Percentiles rank a stretch among this genome's conserved stretches.
These are phyloP conservation scores for Heliconius eleuchia DNA, from an alignment of 1,140 invertebrate genomes.

Conservation along the genomic window DNA sequence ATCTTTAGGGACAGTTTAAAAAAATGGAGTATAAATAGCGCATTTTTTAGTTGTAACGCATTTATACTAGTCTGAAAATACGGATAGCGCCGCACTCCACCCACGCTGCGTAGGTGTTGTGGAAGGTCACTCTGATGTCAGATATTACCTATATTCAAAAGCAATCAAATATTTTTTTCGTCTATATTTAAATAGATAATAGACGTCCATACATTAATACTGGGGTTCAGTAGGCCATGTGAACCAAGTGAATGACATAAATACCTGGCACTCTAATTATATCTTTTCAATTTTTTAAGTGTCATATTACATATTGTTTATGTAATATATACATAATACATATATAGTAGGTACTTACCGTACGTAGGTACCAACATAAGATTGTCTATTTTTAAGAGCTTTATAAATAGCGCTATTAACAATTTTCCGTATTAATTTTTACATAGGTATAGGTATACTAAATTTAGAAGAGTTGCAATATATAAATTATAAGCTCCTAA, in stretches of 20 bases:
- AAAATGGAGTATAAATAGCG: slow-evolving; percentile 43
- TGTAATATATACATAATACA: neutral
- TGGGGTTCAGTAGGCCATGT: no score
- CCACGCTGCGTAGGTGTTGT: slow-evolving; percentile 29
- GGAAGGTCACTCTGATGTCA: slow-evolving; percentile 31
- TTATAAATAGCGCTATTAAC: neutral
- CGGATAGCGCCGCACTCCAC: slow-evolving; percentile 48
- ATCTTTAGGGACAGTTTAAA: slow-evolving; percentile 5
- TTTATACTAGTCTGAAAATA: slow-evolving; percentile 51
- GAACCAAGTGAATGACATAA: neutral
- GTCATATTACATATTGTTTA: no score
- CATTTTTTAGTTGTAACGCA: slow-evolving; percentile 56
- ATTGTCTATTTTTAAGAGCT: neutral
- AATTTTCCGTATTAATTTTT: neutral
- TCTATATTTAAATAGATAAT: neutral
- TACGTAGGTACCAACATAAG: neutral
- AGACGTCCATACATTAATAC: no score
- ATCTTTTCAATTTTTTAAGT: no score
- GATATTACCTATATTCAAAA: slow-evolving; percentile 16
- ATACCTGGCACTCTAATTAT: no score
- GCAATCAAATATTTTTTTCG: neutral
- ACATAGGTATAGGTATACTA: neutral
- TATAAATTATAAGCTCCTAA: neutral
- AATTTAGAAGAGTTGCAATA: neutral
- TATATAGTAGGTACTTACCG: no score